Conservation (phyloP, 2,888 invertebrate genomes). For the Trachelus iudaicus region DNA sequence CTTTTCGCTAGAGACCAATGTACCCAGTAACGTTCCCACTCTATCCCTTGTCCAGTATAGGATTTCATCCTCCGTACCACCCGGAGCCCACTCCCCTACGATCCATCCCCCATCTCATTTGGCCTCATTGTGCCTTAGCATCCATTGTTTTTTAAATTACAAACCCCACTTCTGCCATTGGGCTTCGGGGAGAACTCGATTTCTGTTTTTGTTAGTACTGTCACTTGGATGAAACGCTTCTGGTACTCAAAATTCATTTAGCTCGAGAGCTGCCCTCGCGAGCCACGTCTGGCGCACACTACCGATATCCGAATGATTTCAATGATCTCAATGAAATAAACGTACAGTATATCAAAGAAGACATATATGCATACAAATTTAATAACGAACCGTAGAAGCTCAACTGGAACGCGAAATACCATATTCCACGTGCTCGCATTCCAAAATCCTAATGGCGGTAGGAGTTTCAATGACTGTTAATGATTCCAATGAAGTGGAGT, state of each 20-base stretch:
- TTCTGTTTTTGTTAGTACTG: slow-evolving; percentile 57
- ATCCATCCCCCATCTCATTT: slow-evolving; percentile 63
- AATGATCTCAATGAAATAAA: neutral
- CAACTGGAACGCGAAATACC: neutral
- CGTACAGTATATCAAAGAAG: neutral
- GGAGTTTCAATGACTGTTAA: neutral
- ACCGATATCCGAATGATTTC: neutral
- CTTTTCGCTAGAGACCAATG: slow-evolving; percentile 50
- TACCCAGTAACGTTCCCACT: slow-evolving; percentile 46
- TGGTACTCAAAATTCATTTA: slow-evolving; percentile 48
- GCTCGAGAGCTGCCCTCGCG: slow-evolving; percentile 23
- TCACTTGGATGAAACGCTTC: slow-evolving; percentile 58
- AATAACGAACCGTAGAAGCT: neutral
- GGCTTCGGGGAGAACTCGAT: slow-evolving; percentile 51
- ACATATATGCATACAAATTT: neutral
- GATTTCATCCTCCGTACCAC: slow-evolving; percentile 53
- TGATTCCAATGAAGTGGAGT: neutral
- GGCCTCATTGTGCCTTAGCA: slow-evolving; percentile 62
- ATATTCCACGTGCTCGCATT: neutral
- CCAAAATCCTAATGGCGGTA: neutral
- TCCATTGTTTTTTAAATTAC: slow-evolving; percentile 65
- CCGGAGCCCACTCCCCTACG: slow-evolving; percentile 46
- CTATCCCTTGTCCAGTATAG: slow-evolving; percentile 55
- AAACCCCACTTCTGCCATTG: slow-evolving; percentile 56
- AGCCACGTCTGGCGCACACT: neutral